Percentiles rank a stretch among this genome's conserved stretches.
Evolutionary conservation across 2,797 vertebrate genomes (phyloP).

Genomic region (Smutsia temminckii): DNA sequence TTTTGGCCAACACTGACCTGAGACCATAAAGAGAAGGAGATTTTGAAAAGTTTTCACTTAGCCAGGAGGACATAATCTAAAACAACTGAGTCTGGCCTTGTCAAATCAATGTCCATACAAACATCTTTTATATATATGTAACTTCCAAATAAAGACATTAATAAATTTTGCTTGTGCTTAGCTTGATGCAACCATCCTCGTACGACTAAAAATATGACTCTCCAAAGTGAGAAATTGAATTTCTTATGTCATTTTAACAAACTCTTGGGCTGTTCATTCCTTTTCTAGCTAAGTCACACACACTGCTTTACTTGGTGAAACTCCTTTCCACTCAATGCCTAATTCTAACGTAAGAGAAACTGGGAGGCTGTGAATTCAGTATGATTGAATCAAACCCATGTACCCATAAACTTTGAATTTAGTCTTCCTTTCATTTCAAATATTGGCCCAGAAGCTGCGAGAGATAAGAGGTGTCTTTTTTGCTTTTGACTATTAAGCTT

Average conservation of each 20-base stretch:
- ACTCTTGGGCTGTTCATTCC: neutral
- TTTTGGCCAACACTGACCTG: neutral
- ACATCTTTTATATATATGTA: neutral
- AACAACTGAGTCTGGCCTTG: neutral
- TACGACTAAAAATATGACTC: neutral
- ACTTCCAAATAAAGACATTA: neutral
- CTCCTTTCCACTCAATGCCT: neutral
- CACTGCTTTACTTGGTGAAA: neutral
- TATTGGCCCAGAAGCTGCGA: neutral
- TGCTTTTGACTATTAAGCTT: too few relatives aligned
- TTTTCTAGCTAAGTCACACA: neutral
- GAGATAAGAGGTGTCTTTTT: neutral
- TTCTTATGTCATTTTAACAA: neutral
- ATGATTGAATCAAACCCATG: neutral
- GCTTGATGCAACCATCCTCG: neutral
- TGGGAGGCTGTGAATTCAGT: neutral
- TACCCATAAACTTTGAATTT: neutral
- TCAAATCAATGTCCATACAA: neutral
- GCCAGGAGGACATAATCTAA: neutral
- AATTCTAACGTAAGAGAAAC: neutral
- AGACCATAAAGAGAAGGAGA: neutral
- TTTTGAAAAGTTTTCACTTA: neutral
- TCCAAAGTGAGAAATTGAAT: neutral
- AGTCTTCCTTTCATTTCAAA: conserved; percentile 11
- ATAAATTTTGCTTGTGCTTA: neutral